These are phyloP conservation scores for Trypoxylus dichotomus DNA, from an alignment of 1,140 invertebrate species.

Conservation along the genomic window DNA sequence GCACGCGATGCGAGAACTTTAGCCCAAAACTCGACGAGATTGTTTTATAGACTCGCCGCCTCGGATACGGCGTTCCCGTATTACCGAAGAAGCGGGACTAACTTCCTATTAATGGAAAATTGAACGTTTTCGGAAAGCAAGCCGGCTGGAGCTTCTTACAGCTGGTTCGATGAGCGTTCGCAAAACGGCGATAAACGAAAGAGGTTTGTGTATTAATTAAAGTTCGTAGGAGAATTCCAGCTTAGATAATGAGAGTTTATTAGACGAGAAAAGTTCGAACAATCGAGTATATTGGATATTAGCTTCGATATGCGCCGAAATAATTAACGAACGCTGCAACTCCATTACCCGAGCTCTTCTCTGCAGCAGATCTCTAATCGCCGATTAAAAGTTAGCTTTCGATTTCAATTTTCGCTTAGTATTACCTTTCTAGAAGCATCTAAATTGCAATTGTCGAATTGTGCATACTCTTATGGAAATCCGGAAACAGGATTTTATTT, in stretches of 20 bases:
- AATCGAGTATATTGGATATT: not conserved
- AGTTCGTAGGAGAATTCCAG: not conserved
- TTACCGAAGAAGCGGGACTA: not conserved
- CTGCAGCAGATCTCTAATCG: no score
- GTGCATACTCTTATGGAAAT: no score
- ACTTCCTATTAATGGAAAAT: not conserved
- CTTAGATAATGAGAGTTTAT: not conserved
- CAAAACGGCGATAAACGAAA: not conserved
- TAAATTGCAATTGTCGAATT: no score
- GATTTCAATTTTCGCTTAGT: no score
- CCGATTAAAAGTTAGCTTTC: no score
- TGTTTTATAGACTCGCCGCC: not conserved
- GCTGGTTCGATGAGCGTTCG: not conserved
- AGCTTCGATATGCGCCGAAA: no score
- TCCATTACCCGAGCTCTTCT: no score
- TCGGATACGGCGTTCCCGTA: not conserved
- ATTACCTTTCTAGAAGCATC: no score
- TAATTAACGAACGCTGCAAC: no score
- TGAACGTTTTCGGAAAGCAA: not conserved
- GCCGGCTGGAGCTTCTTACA: not conserved
- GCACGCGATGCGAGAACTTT: not conserved
- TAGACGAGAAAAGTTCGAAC: not conserved
- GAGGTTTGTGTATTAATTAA: not conserved
- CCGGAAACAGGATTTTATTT: no score
- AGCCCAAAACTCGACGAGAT: not conserved